Evolutionary conservation across 2,113 vertebrate genomes (phyloP), one percentile per base, ranked within the genome.

Genomic region (Apistogramma diplotaenia): DNA sequence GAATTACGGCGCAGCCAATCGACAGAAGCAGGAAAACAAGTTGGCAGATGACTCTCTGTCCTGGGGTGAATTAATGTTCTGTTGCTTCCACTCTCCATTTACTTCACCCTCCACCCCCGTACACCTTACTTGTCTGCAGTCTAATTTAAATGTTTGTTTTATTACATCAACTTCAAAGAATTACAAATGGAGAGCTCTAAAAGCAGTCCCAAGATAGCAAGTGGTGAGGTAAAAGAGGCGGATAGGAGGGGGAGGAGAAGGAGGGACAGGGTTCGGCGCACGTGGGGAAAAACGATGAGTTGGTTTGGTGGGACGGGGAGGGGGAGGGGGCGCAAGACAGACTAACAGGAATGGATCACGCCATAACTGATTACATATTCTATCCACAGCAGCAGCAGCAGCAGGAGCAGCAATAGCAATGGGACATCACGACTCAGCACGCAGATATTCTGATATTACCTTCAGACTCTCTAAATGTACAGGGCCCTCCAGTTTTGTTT

Each of bases 111-210:
- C 65, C 57, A 29, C 21, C 71, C 54, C 46, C 10, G 19, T 65
- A 77, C 88, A 73, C 78, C 78, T 81, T 78, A 51, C 81, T 86
- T 82, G 84, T 91, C 78, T 65, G 84, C 84, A 89, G 82, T 86
- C 85, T 91, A 67, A 93, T 90, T 92, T 82, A 87, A 82, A 84
- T 89, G 85, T 90, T 90, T 91, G 82, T 87, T 89, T 92, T 90
- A 85, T 76, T 25, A 61, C 80, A 80, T 84, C 71, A 78, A 87
- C 79, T 71, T 78, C 54, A 61, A 62, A 89, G 79, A 82, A 81
- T 90, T 82, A 91, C 61, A 89, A 89, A 89, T 27, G 31, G 67
- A 71, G 60, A 75, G 74, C 75, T 89, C 85, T 88, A 74, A 89
- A 85, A 81, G 21, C 51, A 84, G 73, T 53, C 6, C 8, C 9